Percentiles rank a stretch among this genome's conserved stretches.
Evolutionary conservation across 2,888 invertebrate species (phyloP).

Genomic region (Nemotelus pantherinus): DNA sequence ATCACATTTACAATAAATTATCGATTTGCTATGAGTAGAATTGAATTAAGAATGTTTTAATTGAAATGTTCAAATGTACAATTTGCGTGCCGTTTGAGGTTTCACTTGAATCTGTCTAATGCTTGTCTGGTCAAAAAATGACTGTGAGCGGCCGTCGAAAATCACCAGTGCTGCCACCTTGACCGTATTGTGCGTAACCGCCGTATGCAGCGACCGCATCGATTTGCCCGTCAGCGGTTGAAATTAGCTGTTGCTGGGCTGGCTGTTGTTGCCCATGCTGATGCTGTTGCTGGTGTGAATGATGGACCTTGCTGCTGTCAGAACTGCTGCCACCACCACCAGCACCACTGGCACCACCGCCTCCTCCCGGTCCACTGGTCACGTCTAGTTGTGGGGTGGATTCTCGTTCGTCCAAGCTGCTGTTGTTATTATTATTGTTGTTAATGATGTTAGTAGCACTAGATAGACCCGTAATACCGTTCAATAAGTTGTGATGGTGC

Average conservation of each 20-base stretch:
- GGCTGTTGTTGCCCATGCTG: not conserved
- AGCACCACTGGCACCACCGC: slow-evolving; percentile 44
- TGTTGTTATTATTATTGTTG: slow-evolving; percentile 53
- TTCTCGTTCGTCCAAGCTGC: slow-evolving; percentile 61
- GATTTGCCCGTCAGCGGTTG: slow-evolving; percentile 61
- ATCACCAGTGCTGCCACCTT: slow-evolving; percentile 54
- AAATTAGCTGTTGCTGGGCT: slow-evolving; percentile 59
- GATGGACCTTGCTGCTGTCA: slow-evolving; percentile 23
- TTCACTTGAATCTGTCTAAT: slow-evolving; percentile 39
- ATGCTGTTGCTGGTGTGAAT: not conserved
- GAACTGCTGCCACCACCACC: slow-evolving; percentile 17
- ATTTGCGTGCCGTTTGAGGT: not conserved
- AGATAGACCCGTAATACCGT: slow-evolving; percentile 53
- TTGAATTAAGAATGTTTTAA: not conserved
- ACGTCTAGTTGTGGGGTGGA: slow-evolving; percentile 62
- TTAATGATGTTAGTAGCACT: slow-evolving; percentile 53
- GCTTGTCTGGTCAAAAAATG: slow-evolving; percentile 63
- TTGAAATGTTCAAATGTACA: not conserved
- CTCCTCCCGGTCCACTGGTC: slow-evolving; percentile 52
- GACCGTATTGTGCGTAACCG: slow-evolving; percentile 58
- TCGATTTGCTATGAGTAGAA: slow-evolving; percentile 27
- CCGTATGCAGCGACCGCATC: slow-evolving; percentile 57
- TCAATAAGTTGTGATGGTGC: slow-evolving; percentile 60
- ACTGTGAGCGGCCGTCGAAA: slow-evolving; percentile 64
- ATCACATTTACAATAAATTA: slow-evolving; percentile 41